Evolutionary conservation across 37 sponge, comb jelly and placozoan species (phyloP).

Genomic region (Hormiphora californensis): DNA sequence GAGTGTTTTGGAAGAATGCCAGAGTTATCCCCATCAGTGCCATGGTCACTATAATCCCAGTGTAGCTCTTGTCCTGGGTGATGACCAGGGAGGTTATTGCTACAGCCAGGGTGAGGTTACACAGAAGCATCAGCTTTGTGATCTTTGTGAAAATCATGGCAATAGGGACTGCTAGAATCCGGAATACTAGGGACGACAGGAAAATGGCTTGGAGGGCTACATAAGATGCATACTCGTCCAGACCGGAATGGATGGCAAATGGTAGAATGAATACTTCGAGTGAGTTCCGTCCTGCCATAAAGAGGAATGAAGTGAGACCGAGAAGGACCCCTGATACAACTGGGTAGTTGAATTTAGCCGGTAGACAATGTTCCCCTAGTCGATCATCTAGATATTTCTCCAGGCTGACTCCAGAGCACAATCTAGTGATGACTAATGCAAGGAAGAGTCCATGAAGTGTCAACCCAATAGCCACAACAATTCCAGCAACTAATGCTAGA

Average conservation of each 20-base stretch:
- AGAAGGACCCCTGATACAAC: too few species aligned
- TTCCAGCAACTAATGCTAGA: not conserved
- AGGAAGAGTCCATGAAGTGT: not conserved
- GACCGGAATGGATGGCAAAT: not conserved
- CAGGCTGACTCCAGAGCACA: too few species aligned
- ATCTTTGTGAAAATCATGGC: not conserved
- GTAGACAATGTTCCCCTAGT: too few species aligned
- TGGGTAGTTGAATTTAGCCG: too few species aligned
- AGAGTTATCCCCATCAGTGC: not conserved
- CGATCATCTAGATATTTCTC: too few species aligned
- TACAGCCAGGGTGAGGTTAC: not conserved
- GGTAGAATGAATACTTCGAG: constrained; percentile 22
- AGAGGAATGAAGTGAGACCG: too few species aligned
- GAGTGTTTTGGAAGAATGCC: constrained; percentile 31
- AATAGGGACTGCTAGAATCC: not conserved
- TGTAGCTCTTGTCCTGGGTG: not conserved
- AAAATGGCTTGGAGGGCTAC: not conserved
- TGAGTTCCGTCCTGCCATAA: too few species aligned
- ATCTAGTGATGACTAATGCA: not conserved
- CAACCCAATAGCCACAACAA: not conserved
- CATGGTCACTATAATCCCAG: constrained; percentile 15
- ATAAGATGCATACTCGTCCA: not conserved
- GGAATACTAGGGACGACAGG: not conserved
- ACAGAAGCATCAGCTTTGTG: not conserved
- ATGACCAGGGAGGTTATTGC: not conserved